A percentile compares a stretch with the other conserved stretches of the same genome.
Evolutionary conservation across 92 coral and sea anemone species (phyloP).

Genomic region (Paramuricea clavata): DNA sequence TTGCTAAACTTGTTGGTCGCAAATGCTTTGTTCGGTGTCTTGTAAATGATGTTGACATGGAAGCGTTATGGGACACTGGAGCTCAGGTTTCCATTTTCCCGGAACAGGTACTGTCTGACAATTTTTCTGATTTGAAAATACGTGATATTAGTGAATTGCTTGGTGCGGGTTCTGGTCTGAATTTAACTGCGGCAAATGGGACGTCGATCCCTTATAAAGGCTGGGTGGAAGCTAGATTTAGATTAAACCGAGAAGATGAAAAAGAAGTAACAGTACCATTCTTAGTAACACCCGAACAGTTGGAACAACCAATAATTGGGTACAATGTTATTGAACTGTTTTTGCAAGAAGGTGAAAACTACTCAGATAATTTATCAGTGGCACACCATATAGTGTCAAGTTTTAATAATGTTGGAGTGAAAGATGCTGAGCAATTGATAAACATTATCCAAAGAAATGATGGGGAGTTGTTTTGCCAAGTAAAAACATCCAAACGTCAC

Average conservation of each 20-base stretch:
- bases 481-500: not conserved
- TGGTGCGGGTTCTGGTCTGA: slow-evolving; percentile 31
- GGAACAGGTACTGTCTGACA: slow-evolving; percentile 52
- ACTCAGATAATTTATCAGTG: slow-evolving; percentile 43
- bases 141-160: slow-evolving; percentile 65
- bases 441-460: not conserved
- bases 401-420: not conserved
- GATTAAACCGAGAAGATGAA: slow-evolving; percentile 51
- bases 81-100: slow-evolving; percentile 73
- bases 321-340: slow-evolving; percentile 78
- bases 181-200: slow-evolving; percentile 78
- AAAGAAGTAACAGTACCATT: slow-evolving; percentile 70
- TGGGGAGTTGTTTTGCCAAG: slow-evolving; percentile 16
- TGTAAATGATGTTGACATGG: no score
- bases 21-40: slow-evolving; percentile 65
- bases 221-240: slow-evolving; percentile 74
- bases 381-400: not conserved
- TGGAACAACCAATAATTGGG: slow-evolving; percentile 77
- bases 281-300: slow-evolving; percentile 67
- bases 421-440: not conserved
- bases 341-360: slow-evolving; percentile 52
- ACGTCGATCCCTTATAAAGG: slow-evolving; percentile 72
- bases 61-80: slow-evolving; percentile 82
- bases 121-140: slow-evolving; percentile 47
- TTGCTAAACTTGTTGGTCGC: slow-evolving; percentile 63